Conservation (phyloP, 2,113 vertebrate genomes). For the Amazona guildingii region DNA sequence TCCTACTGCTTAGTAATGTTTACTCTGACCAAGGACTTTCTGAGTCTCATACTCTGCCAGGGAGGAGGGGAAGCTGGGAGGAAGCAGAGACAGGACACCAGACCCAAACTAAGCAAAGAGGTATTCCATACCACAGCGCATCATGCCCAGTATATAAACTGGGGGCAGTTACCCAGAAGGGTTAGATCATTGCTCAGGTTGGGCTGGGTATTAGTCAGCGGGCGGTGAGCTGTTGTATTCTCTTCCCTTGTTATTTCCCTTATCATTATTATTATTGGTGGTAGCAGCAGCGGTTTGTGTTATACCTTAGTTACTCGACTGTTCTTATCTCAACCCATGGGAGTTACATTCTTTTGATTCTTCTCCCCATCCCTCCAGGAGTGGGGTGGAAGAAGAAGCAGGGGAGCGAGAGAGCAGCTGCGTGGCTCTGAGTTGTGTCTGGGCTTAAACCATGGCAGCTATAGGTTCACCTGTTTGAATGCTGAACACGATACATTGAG, state of each 20-base stretch:
- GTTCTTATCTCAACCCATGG: neutral
- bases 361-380: neutral
- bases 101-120: neutral
- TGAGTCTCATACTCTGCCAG: neutral
- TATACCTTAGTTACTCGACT: neutral
- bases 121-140: neutral
- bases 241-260: no score
- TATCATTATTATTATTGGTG: no score
- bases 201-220: rapidly evolving
- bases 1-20: neutral
- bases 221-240: no score
- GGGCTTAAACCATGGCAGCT: neutral
- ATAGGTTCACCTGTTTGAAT: neutral
- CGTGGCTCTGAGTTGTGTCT: neutral
- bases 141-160: no score
- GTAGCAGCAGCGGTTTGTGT: neutral
- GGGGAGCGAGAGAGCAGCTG: neutral
- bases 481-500: neutral
- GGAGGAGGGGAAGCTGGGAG: neutral
- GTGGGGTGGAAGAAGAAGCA: neutral
- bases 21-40: neutral
- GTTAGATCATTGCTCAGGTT: no score
- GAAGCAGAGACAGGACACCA: neutral
- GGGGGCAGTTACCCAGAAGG: no score
- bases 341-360: neutral